Conservation (phyloP, 64 coral and sea anemone genomes). For the Porites australiensis region DNA sequence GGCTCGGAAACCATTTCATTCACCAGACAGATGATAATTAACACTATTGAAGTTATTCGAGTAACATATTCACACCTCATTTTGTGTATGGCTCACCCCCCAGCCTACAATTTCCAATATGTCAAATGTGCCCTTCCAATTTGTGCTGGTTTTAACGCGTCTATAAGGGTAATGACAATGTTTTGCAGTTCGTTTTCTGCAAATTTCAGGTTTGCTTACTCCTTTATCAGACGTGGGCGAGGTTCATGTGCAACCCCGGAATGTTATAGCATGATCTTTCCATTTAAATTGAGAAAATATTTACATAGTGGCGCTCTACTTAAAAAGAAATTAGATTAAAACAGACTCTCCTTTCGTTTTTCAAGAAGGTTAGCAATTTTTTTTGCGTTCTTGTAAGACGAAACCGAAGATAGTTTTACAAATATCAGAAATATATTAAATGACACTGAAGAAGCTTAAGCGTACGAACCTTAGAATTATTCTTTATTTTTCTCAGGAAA, state of each 20-base stretch:
- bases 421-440: no score
- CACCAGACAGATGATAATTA: not conserved
- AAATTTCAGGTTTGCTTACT: not conserved
- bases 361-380: no score
- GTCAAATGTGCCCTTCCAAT: not conserved
- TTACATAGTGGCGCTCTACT: conserved; percentile 15
- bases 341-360: no score
- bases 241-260: conserved; percentile 15
- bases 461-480: no score
- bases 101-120: no score
- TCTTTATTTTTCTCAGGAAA: no score
- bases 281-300: conserved; percentile 55
- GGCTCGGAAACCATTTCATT: not conserved
- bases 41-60: not conserved
- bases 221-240: not conserved
- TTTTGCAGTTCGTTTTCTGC: not conserved
- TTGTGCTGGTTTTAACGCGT: not conserved
- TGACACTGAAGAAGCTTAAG: no score
- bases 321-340: not conserved
- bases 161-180: no score
- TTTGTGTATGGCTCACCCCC: not conserved
- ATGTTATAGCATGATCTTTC: conserved; percentile 28
- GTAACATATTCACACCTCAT: not conserved
- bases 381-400: no score
- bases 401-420: no score